These are phyloP conservation scores for Strix uralensis DNA, from an alignment of 2,113 vertebrate species.

Conservation along the genomic window DNA sequence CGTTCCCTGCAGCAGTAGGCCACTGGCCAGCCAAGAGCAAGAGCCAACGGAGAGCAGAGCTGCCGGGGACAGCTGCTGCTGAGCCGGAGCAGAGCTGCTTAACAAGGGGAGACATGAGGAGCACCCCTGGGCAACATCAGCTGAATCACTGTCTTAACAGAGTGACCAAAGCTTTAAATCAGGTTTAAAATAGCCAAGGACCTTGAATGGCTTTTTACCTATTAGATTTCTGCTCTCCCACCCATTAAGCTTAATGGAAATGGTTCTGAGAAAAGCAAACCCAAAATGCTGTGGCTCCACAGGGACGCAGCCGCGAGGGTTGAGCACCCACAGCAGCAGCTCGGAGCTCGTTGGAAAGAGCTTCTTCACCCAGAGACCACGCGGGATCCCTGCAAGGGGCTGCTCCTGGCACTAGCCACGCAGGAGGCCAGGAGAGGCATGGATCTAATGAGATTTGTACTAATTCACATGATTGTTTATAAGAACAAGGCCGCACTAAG, in stretches of 20 bases:
- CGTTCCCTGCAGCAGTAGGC: accelerated
- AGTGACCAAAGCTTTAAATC: background rate
- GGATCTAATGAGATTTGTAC: slow-evolving; percentile 46
- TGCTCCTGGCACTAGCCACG: background rate
- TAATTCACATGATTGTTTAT: slow-evolving; percentile 47
- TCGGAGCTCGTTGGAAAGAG: background rate
- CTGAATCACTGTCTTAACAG: background rate
- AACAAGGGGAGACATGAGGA: background rate
- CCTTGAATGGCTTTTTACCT: slow-evolving; percentile 10
- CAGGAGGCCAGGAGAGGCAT: background rate
- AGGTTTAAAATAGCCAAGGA: background rate
- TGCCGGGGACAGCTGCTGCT: background rate
- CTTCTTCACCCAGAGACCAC: accelerated
- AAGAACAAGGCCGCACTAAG: background rate
- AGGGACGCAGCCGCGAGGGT: accelerated
- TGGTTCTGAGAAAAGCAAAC: background rate
- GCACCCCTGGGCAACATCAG: background rate
- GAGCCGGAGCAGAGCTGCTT: background rate
- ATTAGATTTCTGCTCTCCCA: background rate
- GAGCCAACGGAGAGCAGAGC: background rate
- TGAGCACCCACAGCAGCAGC: background rate
- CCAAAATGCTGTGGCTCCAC: background rate
- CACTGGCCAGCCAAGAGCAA: background rate
- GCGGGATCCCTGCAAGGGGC: background rate
- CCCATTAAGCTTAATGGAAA: background rate